Base-by-base conservation (phyloP, 2,113 vertebrate species). In the Caracal caracal region DNA sequence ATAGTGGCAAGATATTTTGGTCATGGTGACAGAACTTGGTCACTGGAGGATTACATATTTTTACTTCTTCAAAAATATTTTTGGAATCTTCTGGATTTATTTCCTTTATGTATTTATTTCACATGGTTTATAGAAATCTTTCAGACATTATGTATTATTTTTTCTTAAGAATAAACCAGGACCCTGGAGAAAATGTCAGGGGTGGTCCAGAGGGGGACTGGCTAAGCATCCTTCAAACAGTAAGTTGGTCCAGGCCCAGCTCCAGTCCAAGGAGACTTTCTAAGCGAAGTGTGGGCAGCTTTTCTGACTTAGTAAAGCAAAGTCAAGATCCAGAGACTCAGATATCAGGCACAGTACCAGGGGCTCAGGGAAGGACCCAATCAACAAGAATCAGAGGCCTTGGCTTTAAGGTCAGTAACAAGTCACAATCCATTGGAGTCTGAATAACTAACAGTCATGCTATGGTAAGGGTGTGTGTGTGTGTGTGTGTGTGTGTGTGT, bases 11-110 rank as follows among this genome's bases (percentile, higher is more conserved):
- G 65, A 68, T 94, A 92, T 92, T 94, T 94, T 76, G 65, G 79
- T 95, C 88, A 80, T 53, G 49, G n/a, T 88, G 91, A 81, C 66
- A 40, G 83, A 82, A 76, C 73, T 94, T 68, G 83, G 94, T 92
- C 91, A 76, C 75, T 75, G 28, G 71, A 89, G 84, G 53, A 86
- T 47, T 78, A 90, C 26, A 16, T 95, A 66, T 90, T 93, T 96
- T 93, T 86, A 49, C 89, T 90, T 90, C 15, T 94, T 49, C 75
- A 96, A 66, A 94, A 28, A 35, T 94, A 94, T 68, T 87, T 94
- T 93, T 90, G 90, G 86, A 93, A 90, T 65, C 51, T 35, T 70
- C 63, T 90, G 63, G 24, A n/a, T 82, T 61, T 94, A 43, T 85
- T 93, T 93, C 28, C 43, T 94, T 96, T 88, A 68, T 96, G 47